Evolutionary conservation across 2,888 invertebrate genomes (phyloP).

Genomic region (Philopedon plagiatum): DNA sequence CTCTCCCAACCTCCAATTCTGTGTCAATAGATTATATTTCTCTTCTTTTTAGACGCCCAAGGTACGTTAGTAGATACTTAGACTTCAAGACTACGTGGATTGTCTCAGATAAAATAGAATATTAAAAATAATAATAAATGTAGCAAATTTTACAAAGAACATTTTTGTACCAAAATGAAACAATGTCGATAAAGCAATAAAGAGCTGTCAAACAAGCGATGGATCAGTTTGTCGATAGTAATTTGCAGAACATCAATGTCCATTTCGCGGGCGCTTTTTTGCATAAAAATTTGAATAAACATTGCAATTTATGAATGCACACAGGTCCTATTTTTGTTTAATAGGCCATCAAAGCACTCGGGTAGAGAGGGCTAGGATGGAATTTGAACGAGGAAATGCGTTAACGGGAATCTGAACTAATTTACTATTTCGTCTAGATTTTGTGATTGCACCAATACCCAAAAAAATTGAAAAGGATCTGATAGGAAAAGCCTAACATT

Average conservation of each 20-base stretch:
- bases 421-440: no score
- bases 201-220: conserved; percentile 44
- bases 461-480: no score
- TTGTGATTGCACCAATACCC: no score
- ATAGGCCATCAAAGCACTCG: conserved; percentile 14
- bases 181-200: conserved; percentile 40
- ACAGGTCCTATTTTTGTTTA: conserved; percentile 26
- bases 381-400: neutral
- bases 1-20: no score
- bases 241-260: conserved; percentile 49
- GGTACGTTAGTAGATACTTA: no score
- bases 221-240: conserved; percentile 45
- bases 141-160: conserved; percentile 9
- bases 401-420: neutral
- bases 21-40: no score
- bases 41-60: no score
- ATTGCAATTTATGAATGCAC: conserved; percentile 28
- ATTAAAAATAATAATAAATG: no score
- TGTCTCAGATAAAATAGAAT: no score
- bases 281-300: conserved; percentile 46
- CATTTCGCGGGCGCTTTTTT: conserved; percentile 37
- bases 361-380: neutral
- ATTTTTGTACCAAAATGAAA: conserved; percentile 32
- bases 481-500: no score
- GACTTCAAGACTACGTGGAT: no score